Evolutionary conservation across 2,797 vertebrate species (phyloP), one percentile per base, ranked within the genome.

Genomic region (Silurus lanzhouensis): DNA sequence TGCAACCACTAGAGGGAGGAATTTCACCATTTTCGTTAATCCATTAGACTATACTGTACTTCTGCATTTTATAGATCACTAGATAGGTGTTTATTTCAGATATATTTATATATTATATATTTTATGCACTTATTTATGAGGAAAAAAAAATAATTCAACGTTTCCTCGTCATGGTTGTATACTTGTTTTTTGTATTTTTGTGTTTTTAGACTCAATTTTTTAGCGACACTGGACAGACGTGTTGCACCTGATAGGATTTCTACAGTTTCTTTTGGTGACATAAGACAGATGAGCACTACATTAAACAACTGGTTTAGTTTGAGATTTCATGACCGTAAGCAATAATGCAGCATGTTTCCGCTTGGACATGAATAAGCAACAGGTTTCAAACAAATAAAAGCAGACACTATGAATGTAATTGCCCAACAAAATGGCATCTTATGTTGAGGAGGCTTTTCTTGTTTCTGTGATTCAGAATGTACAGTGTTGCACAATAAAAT

Each of bases 1-100:
- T 78, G 12, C 0, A 70, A 31, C 48, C 83, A 84, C 75, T 60
- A 84, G 83, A 60, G 75, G 83, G 31, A 27, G 78, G 83, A 14
- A 84, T 58, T 78, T 78, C 63, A 46, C 64, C 1, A 46, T 58
- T 38, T n/a, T 67, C 48, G 48, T 6, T 52, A 52, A 52, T 52
- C 9, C 9, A 52, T 52, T 12, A 25, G 10, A 19, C 20, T 20
- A 48, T 31, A 31, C 31, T 31, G 1, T 2, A n/a, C 12, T 27
- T 31, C 64, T 31, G 8, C 13, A 66, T 2, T 10, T 20, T 20
- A n/a, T 20, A 22, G 6, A 7, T 79, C 27, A 66, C 1, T 38
- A 68, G 15, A 68, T 31, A 31, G 3, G 27, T 70, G 6, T 70
- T 44, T 44, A 70, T 70, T 38, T 44, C 70, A 48, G 19, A 46